Evolutionary conservation across 2,113 vertebrate genomes (phyloP), one percentile per base, ranked within the genome.

Genomic region (Corapipo altera): DNA sequence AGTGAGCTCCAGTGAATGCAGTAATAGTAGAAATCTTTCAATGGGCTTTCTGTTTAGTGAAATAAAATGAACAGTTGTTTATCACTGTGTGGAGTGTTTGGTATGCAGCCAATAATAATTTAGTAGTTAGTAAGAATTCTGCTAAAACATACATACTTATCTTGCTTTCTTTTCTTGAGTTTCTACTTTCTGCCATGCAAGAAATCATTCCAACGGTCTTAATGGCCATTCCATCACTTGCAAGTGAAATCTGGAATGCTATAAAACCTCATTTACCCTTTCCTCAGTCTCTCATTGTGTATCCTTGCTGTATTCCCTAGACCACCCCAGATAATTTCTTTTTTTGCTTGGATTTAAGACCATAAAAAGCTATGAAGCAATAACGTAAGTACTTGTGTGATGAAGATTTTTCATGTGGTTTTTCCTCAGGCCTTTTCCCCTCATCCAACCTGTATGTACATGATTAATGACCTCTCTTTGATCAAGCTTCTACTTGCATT

Each of bases 401-500:
- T 83, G 72, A 80, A 81, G 79, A 69, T 54, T 96, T 95, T 92
- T 94, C 48, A 27, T 91, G 96, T 23, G 70, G 71, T 89, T 96
- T 97, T 94, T 88, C 95, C 97, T 91, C 69, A 48, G 96, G 96
- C 89, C 76, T 89, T 96, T 94, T 78, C 83, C 93, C 86, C 85
- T 95, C 87, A 87, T 94, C 82, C 87, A 94, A 88, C 96, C 82
- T 94, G 94, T 91, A 23, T 70, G 66, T 67, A 85, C 96, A 91
- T 89, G 95, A 96, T 95, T 95, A 96, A 96, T 93, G 83, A 52
- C 65, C 85, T 93, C 73, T 86, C 95, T 95, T 95, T 95, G 89
- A 95, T 93, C 97, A 94, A 96, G 96, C 83, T 96, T 70, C 90
- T 95, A 94, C 96, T 93, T 69, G 94, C 85, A 80, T 93, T 59